Percentiles rank a stretch among this genome's conserved stretches.
Conservation (phyloP, 2,888 invertebrate genomes). For the Melanostoma mellinum region DNA sequence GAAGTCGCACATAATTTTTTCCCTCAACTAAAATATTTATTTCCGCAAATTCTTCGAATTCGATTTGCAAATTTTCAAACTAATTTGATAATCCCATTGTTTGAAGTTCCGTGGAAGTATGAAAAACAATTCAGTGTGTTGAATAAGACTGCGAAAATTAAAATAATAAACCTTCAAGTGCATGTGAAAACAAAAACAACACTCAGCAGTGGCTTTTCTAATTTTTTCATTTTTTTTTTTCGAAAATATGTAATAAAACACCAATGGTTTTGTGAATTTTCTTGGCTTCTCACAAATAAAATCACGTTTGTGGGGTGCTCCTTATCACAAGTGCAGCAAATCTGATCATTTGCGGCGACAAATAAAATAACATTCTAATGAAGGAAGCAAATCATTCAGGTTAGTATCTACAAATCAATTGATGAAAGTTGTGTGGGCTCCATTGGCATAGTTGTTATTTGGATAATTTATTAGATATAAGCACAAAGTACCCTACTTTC, state of each 20-base stretch:
- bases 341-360: too few relatives aligned
- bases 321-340: neutral
- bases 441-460: slow-evolving; percentile 31
- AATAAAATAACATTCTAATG: slow-evolving; percentile 38
- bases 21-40: slow-evolving; percentile 35
- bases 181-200: slow-evolving; percentile 68
- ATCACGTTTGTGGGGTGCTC: slow-evolving; percentile 25
- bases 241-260: slow-evolving; percentile 49
- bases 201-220: slow-evolving; percentile 18
- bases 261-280: slow-evolving; percentile 14
- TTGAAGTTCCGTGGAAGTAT: too few relatives aligned
- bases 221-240: slow-evolving; percentile 16
- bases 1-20: slow-evolving; percentile 36
- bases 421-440: slow-evolving; percentile 16
- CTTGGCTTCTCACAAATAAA: slow-evolving; percentile 24
- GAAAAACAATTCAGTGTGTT: too few relatives aligned
- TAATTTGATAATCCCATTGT: neutral
- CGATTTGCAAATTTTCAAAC: slow-evolving; percentile 10
- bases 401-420: slow-evolving; percentile 46
- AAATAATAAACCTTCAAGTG: slow-evolving; percentile 42
- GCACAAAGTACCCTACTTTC: slow-evolving; percentile 4
- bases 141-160: too few relatives aligned
- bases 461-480: neutral
- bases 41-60: slow-evolving; percentile 29
- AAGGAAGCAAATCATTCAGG: slow-evolving; percentile 61